phyloP scores from a whole-genome alignment of 2,888 invertebrate species.

The Nephrotoma guestfalica region DNA sequence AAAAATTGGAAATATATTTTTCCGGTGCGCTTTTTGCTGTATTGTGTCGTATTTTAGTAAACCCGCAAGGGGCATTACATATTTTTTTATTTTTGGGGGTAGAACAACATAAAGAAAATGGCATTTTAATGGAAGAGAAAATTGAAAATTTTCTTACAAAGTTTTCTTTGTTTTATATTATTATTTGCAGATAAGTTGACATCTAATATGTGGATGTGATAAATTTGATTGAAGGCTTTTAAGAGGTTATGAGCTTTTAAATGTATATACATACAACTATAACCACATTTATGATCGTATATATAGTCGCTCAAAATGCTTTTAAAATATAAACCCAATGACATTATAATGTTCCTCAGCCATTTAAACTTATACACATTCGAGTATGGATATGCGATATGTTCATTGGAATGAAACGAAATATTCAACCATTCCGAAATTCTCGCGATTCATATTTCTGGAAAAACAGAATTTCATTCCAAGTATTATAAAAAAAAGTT shows the following conservation, averaged over 20 bases:
- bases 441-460: neutral
- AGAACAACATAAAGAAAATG: neutral
- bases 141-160: neutral
- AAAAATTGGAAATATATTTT: neutral
- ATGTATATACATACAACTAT: neutral
- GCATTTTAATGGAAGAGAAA: neutral
- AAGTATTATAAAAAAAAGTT: neutral
- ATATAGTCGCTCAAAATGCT: neutral
- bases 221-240: neutral
- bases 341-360: neutral
- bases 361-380: neutral
- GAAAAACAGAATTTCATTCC: neutral
- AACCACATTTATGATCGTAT: neutral
- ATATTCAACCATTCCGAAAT: neutral
- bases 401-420: neutral
- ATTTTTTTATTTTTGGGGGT: neutral
- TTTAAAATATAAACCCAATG: neutral
- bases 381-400: neutral
- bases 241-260: neutral
- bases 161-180: neutral
- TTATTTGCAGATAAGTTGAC: neutral
- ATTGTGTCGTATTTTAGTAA: neutral
- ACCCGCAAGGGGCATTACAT: neutral
- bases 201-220: neutral
- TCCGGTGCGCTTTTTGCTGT: neutral